Percentiles rank a stretch among this genome's conserved stretches.
Evolutionary conservation across 2,888 invertebrate genomes (phyloP).

Genomic region (Drosophila rellima): DNA sequence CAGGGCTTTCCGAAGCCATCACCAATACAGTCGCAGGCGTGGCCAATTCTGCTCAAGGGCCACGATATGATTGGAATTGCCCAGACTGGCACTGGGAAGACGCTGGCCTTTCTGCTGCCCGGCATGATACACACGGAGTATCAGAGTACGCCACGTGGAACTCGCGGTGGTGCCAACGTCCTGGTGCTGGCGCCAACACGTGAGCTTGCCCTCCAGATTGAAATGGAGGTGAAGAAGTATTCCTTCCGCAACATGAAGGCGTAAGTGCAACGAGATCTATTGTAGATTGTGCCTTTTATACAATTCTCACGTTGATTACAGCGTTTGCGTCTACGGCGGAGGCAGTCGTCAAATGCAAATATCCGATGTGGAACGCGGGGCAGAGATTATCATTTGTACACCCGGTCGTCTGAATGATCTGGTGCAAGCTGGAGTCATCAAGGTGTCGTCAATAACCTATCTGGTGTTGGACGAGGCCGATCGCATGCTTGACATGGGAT

Average conservation of each 20-base stretch:
- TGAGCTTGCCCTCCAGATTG: constrained; percentile 96
- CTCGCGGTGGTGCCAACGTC: constrained; percentile 93
- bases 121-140: constrained; percentile 97
- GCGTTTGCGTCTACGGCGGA: constrained; percentile 97
- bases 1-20: constrained; percentile 93
- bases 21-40: constrained; percentile 97
- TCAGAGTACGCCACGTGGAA: constrained; percentile 90
- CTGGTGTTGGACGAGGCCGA: constrained; percentile 97
- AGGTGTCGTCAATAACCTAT: constrained; percentile 93
- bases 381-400: constrained; percentile 97
- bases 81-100: constrained; percentile 98
- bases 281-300: background rate
- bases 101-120: constrained; percentile 96
- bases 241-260: constrained; percentile 94
- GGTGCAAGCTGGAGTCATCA: constrained; percentile 90
- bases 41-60: constrained; percentile 96
- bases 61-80: constrained; percentile 98
- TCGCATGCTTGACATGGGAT: constrained; percentile 95
- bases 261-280: constrained; percentile 85
- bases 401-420: constrained; percentile 97
- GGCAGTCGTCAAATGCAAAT: constrained; percentile 93
- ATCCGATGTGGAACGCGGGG: constrained; percentile 90
- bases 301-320: constrained; percentile 63
- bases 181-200: constrained; percentile 96
- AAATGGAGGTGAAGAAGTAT: constrained; percentile 96